Percentiles rank a stretch among this genome's conserved stretches.
phyloP scores from a whole-genome alignment of 2,113 vertebrate species.

The Zosterops lateralis region DNA sequence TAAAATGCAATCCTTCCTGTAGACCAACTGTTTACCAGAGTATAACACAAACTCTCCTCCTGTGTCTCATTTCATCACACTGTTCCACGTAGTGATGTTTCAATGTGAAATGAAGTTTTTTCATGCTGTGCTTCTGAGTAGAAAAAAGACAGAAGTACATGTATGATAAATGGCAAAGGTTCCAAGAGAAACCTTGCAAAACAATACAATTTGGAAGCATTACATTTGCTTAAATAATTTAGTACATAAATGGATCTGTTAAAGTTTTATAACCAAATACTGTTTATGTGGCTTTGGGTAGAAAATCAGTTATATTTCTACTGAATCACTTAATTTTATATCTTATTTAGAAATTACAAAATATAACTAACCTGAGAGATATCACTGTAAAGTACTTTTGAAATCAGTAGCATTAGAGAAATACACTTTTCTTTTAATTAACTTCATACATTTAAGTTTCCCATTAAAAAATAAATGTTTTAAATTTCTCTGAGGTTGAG shows the following conservation, averaged over 20 bases:
- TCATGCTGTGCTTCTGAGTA: constrained; percentile 89
- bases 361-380: constrained; percentile 15
- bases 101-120: constrained; percentile 89
- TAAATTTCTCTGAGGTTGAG: neutral
- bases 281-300: constrained; percentile 61
- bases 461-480: neutral
- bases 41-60: constrained; percentile 84
- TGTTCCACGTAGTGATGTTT: constrained; percentile 86
- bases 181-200: constrained; percentile 78
- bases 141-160: constrained; percentile 80
- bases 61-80: constrained; percentile 88
- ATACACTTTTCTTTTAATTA: constrained; percentile 18
- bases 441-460: constrained; percentile 17
- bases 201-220: constrained; percentile 82
- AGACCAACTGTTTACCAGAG: constrained; percentile 82
- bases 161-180: constrained; percentile 83
- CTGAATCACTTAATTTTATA: constrained; percentile 51
- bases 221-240: constrained; percentile 89
- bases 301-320: constrained; percentile 57
- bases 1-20: constrained; percentile 86
- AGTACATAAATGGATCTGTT: constrained; percentile 78
- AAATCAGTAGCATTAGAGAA: constrained; percentile 11
- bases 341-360: constrained; percentile 63
- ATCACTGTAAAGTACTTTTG: constrained; percentile 33
- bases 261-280: constrained; percentile 89